These are phyloP conservation scores for Pimpla rufipes DNA, from an alignment of 2,888 invertebrate species.

Conservation along the genomic window DNA sequence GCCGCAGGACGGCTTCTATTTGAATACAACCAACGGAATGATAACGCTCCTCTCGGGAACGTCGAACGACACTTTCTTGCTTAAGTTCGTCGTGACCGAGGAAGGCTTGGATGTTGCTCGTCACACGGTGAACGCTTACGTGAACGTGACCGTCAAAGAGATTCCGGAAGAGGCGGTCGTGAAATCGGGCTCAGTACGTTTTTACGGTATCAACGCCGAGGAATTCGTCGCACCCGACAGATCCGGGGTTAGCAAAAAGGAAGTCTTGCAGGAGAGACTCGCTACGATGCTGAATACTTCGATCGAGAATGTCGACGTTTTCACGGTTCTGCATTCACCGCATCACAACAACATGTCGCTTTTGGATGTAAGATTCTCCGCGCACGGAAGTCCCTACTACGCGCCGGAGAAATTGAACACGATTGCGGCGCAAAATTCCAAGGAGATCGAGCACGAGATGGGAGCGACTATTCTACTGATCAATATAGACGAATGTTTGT, in stretches of 20 bases:
- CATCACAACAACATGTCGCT: conserved; percentile 88
- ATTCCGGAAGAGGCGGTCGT: conserved; percentile 96
- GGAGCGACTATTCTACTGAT: conserved; percentile 93
- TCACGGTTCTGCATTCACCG: conserved; percentile 93
- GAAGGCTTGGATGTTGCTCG: conserved; percentile 86
- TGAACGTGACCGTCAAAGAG: conserved; percentile 94
- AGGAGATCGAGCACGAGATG: conserved; percentile 90
- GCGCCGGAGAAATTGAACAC: conserved; percentile 95
- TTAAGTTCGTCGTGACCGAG: conserved; percentile 92
- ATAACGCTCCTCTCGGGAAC: conserved; percentile 94
- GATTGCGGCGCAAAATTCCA: conserved; percentile 91
- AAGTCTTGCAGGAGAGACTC: conserved; percentile 89
- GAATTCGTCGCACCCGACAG: conserved; percentile 91
- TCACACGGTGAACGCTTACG: conserved; percentile 91
- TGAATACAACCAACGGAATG: conserved; percentile 93
- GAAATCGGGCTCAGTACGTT: conserved; percentile 96
- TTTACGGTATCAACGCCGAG: conserved; percentile 93
- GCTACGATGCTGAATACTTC: conserved; percentile 92
- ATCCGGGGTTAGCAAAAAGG: conserved; percentile 90
- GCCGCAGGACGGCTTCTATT: conserved; percentile 89
- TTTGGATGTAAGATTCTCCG: conserved; percentile 95
- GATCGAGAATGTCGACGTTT: conserved; percentile 95
- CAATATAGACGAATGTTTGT: conserved; percentile 95
- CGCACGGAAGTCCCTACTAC: conserved; percentile 97
- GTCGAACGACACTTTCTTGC: conserved; percentile 90